phyloP scores from a whole-genome alignment of 2,113 vertebrate species.

The Microtus pennsylvanicus region DNA sequence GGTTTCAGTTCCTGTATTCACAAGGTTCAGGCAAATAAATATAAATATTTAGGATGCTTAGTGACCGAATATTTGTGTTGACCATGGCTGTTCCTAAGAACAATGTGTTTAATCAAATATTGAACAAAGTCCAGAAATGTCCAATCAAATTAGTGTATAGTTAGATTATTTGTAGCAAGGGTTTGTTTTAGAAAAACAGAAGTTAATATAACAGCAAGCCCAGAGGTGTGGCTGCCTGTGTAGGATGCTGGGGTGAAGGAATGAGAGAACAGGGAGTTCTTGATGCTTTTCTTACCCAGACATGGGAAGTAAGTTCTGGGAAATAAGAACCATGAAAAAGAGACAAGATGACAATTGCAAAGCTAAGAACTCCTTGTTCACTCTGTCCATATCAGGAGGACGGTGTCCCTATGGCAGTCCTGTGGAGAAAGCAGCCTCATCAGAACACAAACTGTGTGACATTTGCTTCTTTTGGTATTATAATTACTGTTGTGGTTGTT shows the following conservation, averaged over 20 bases:
- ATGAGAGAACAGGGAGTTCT: background rate
- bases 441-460: background rate
- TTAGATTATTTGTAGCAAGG: slow-evolving; percentile 62
- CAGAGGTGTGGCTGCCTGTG: background rate
- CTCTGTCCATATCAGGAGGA: background rate
- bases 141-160: slow-evolving; percentile 30
- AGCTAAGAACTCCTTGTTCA: background rate
- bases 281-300: background rate
- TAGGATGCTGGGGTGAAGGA: background rate
- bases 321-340: background rate
- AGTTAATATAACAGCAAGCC: background rate
- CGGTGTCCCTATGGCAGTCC: background rate
- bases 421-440: background rate
- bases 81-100: slow-evolving; percentile 64
- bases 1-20: slow-evolving; percentile 68
- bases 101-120: slow-evolving; percentile 66
- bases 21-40: slow-evolving; percentile 36
- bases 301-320: background rate
- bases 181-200: slow-evolving; percentile 74
- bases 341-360: background rate
- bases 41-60: slow-evolving; percentile 88
- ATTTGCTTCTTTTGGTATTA: too few relatives aligned
- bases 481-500: background rate
- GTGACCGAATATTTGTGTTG: slow-evolving; percentile 79
- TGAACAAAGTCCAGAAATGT: slow-evolving; percentile 59